Evolutionary conservation across 35 echinoderm and acorn worm genomes (phyloP), one percentile per base, ranked within the genome.

Genomic region (Anneissia japonica): DNA sequence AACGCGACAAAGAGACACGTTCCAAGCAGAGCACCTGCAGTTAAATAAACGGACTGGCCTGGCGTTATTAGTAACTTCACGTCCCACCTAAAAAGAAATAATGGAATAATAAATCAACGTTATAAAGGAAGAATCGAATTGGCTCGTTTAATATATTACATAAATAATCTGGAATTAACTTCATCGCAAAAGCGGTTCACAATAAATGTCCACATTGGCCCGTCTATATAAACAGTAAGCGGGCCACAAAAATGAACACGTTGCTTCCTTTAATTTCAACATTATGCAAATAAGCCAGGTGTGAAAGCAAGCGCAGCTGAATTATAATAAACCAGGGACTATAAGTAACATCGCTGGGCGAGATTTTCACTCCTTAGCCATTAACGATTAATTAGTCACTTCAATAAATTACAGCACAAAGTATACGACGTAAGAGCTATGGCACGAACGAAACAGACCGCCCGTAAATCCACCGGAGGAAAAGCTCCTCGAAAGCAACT

Each of bases 371-470:
- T n/a, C n/a, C n/a, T n/a, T n/a, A n/a, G n/a, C n/a, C n/a, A n/a
- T n/a, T n/a, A n/a, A n/a, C n/a, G n/a, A n/a, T n/a, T n/a, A n/a
- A n/a, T n/a, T n/a, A n/a, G n/a, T n/a, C n/a, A n/a, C n/a, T n/a
- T n/a, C n/a, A n/a, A n/a, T n/a, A n/a, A n/a, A n/a, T n/a, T n/a
- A n/a, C n/a, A n/a, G n/a, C n/a, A n/a, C n/a, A n/a, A n/a, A n/a
- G n/a, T n/a, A n/a, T n/a, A n/a, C n/a, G n/a, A n/a, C n/a, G n/a
- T 6, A 21, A 0, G 7, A 46, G 84, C 34, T 21, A 95, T 95
- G 93, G 93, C 93, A 33, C 86, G 92, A 77, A 94, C 92, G 1
- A 94, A 94, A 37, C 92, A 94, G 55, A 94, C 90, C 29, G 90
- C 90, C 32, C 90, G 89, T 31, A 90, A 90, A 51, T 90, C 89